Percentiles rank a stretch among this genome's conserved stretches.
Evolutionary conservation across 2,888 invertebrate species (phyloP).

Genomic region (Acronicta alni): DNA sequence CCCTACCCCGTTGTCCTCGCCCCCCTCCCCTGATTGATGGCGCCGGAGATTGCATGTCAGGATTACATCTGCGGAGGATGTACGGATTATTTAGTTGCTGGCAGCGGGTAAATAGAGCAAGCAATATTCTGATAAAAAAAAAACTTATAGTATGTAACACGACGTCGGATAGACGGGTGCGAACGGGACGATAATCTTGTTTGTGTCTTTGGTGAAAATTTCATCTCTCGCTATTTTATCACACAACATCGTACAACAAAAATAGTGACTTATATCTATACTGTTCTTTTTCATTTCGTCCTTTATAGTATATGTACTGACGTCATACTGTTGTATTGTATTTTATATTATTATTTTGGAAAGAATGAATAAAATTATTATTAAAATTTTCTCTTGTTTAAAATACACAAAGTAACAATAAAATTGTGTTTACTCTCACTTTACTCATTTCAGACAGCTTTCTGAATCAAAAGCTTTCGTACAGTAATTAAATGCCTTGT

Average conservation of each 20-base stretch:
- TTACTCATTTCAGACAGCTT: conserved; percentile 3
- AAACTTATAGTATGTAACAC: conserved; percentile 61
- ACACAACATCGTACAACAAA: conserved; percentile 20
- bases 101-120: conserved; percentile 75
- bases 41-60: conserved; percentile 87
- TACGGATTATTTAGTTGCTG: conserved; percentile 84
- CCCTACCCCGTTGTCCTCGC: conserved; percentile 45
- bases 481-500: too few relatives aligned
- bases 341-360: too few relatives aligned
- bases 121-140: conserved; percentile 70
- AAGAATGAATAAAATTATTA: too few relatives aligned
- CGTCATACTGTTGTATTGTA: too few relatives aligned
- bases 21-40: conserved; percentile 79
- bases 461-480: too few relatives aligned
- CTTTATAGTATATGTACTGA: background rate
- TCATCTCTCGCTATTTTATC: conserved; percentile 42
- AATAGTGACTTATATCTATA: background rate
- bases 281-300: background rate
- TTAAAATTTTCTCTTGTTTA: conserved; percentile 13
- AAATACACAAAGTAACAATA: too few relatives aligned
- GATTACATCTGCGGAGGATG: conserved; percentile 86
- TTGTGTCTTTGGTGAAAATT: conserved; percentile 58
- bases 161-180: conserved; percentile 55
- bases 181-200: conserved; percentile 58
- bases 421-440: too few relatives aligned